phyloP scores from a whole-genome alignment of 2,888 invertebrate genomes.

The Fabriciana adippe region DNA sequence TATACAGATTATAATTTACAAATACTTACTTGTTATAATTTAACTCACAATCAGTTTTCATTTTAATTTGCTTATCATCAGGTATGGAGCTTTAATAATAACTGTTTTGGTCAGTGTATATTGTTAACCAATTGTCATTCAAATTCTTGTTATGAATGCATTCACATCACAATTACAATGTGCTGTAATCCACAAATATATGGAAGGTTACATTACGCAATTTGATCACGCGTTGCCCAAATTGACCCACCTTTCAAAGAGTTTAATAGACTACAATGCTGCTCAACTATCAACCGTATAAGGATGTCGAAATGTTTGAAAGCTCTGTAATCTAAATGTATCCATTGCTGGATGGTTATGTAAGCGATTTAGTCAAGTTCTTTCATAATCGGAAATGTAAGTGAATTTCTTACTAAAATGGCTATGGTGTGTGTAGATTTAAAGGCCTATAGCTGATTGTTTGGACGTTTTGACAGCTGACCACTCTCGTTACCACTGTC shows the following conservation, averaged over 20 bases:
- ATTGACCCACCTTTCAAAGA: conserved; percentile 73
- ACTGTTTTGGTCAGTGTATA: conserved; percentile 27
- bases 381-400: conserved; percentile 24
- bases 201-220: conserved; percentile 64
- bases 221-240: conserved; percentile 69
- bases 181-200: conserved; percentile 45
- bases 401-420: conserved; percentile 16
- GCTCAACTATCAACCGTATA: conserved; percentile 51
- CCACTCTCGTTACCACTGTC: conserved; percentile 80
- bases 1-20: background rate
- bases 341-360: conserved; percentile 47
- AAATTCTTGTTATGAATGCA: conserved; percentile 48
- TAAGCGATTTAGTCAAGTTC: background rate
- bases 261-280: conserved; percentile 77
- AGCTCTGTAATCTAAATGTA: conserved; percentile 16
- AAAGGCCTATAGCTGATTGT: conserved; percentile 68
- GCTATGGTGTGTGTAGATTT: conserved; percentile 37
- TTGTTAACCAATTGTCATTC: conserved; percentile 51
- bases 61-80: background rate
- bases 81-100: conserved; percentile 24
- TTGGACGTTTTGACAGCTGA: conserved; percentile 82
- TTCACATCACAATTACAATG: conserved; percentile 55
- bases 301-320: conserved; percentile 26
- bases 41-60: background rate
- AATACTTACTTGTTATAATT: no score